Base-by-base conservation (phyloP, 2,888 invertebrate genomes). In the Physocephala rufipes region DNA sequence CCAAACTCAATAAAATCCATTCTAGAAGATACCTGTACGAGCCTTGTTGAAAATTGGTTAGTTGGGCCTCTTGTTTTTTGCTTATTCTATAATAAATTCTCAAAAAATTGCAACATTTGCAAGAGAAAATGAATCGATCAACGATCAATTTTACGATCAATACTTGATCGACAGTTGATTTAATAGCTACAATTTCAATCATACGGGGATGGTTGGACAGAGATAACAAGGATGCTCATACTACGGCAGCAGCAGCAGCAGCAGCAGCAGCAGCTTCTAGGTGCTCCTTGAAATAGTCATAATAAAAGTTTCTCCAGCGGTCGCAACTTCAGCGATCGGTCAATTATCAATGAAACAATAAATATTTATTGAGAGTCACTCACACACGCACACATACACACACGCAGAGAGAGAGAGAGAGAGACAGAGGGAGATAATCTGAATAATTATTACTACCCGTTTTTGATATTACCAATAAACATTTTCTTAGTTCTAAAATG, bases 21-120 rank as follows among this genome's bases (percentile, higher is more conserved):
- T n/a, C 26, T 28, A 24, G 58, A 58, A 21, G 63, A 63, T 63
- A 47, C 63, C 36, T 7, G n/a, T n/a, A 36, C 36, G 5, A 63
- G 47, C 45, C 63, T 63, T 63, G 63, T 26, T 63, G 7, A 16
- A 15, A 47, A 47, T 47, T 13, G 26, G 36, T 36, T 36, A 9
- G 36, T n/a, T n/a, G n/a, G 16, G 16, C 47, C 26, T 45, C 26
- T 26, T 63, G 24, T 9, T 45, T 36, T 9, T 36, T 36, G 36
- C 9, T 36, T 36, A 7, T 36, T 4, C 36, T 36, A 9, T 36
- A 36, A 36, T 26, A 47, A 26, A 63, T 63, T 45, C 63, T 26
- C 26, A 5, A 19, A n/a, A 7, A 43, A 47, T 63, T 63, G 63
- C 15, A 63, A 63, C 26, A 63, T 15, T 36, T 5, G 45, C 47